Evolutionary conservation across 2,888 invertebrate species (phyloP).

Genomic region (Dasysyrphus albostriatus): DNA sequence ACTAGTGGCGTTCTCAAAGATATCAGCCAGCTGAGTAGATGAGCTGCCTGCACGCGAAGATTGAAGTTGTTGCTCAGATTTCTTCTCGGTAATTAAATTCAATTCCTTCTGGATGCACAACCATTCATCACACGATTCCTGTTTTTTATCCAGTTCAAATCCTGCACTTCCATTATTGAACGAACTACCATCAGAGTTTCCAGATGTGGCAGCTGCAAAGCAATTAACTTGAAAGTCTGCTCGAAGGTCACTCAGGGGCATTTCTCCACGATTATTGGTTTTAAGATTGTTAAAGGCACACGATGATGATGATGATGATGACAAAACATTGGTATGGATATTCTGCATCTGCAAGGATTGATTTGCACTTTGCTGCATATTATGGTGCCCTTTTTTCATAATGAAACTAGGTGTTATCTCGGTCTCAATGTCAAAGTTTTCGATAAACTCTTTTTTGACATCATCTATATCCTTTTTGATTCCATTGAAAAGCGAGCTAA

Average conservation of each 20-base stretch:
- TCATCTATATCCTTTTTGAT: slow-evolving; percentile 69
- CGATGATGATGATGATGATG: slow-evolving; percentile 61
- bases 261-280: slow-evolving; percentile 45
- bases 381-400: slow-evolving; percentile 80
- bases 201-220: slow-evolving; percentile 66
- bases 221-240: slow-evolving; percentile 67
- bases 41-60: slow-evolving; percentile 38
- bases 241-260: slow-evolving; percentile 56
- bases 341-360: slow-evolving; percentile 24
- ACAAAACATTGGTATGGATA: slow-evolving; percentile 25
- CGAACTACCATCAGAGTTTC: slow-evolving; percentile 44
- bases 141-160: slow-evolving; percentile 72
- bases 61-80: slow-evolving; percentile 77
- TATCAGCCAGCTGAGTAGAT: slow-evolving; percentile 80
- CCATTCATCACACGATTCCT: slow-evolving; percentile 87
- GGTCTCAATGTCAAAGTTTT: slow-evolving; percentile 83
- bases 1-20: slow-evolving; percentile 82
- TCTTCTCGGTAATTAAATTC: slow-evolving; percentile 83
- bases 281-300: slow-evolving; percentile 71
- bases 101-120: slow-evolving; percentile 88
- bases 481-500: slow-evolving; percentile 72
- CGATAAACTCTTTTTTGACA: slow-evolving; percentile 81
- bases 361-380: slow-evolving; percentile 16
- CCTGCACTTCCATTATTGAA: slow-evolving; percentile 53
- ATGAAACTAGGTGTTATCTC: slow-evolving; percentile 83